Conservation (phyloP, 2,113 vertebrate species). For the Campylorhamphus procurvoides region DNA sequence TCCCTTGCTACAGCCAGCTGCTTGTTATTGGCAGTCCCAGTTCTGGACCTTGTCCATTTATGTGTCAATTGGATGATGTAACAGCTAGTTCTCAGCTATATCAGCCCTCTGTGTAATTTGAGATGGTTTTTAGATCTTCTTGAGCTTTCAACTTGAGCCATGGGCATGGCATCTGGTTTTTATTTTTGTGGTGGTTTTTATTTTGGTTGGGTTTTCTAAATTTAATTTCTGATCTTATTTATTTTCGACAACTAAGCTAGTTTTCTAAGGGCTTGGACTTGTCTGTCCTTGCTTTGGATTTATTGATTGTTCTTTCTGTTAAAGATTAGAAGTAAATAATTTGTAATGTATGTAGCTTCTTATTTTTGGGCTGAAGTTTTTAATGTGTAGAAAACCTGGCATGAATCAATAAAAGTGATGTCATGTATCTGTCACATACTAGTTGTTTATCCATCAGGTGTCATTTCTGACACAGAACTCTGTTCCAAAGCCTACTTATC, state of each 20-base stretch:
- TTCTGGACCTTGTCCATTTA: neutral
- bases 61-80: neutral
- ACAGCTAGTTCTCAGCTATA: neutral
- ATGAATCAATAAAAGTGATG: neutral
- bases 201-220: neutral
- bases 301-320: neutral
- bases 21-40: neutral
- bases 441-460: neutral
- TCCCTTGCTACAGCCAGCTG: neutral
- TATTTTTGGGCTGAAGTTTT: neutral
- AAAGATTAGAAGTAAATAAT: neutral
- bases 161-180: rapidly evolving
- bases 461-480: neutral
- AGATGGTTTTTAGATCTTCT: neutral
- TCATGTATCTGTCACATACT: neutral
- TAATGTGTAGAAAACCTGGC: neutral
- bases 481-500: neutral
- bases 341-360: neutral
- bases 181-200: neutral
- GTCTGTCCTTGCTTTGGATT: neutral
- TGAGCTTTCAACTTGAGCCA: neutral
- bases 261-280: neutral
- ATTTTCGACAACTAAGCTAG: neutral
- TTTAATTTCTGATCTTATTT: neutral
- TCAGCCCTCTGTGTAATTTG: neutral